Evolutionary conservation across 2,888 invertebrate species (phyloP), one percentile per base, ranked within the genome.

Genomic region (Eupithecia dodoneata): DNA sequence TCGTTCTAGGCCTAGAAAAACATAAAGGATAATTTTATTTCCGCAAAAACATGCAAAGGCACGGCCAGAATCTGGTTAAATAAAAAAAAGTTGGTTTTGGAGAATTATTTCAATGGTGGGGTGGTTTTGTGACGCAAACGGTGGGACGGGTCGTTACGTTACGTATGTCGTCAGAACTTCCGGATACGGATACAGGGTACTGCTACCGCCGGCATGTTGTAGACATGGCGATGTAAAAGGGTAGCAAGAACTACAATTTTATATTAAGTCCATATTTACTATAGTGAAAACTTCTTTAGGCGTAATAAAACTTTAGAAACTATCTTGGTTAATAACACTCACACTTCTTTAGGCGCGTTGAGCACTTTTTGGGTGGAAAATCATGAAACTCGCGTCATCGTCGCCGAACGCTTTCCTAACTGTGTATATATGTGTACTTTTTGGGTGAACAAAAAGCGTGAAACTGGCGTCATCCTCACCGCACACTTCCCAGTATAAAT

Each of bases 61-160:
- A 9, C n/a, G 5, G 18, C 1, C 9, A 30, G 18, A 18, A 55
- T 7, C 55, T n/a, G 10, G 10, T 18, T 59, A 18, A 79, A 78
- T 79, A 80, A 84, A 86, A 89, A 89, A 89, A 87, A 85, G 83
- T 90, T 91, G 90, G 90, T 92, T 92, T 92, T 90, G 86, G 87
- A 87, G 85, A 89, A 89, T 89, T 87, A 90, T 91, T 91, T 88
- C 88, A 88, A 87, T 88, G 87, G 84, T 82, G 86, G 81, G 79
- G 82, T 77, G 84, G 81, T 83, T 78, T 82, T 82, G 85, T 88
- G 90, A 90, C 88, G 89, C 88, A 88, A 89, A 82, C 83, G 85
- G 84, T 81, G 88, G 90, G 90, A 86, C 90, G 88, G 91, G 87
- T 83, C 81, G 88, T 93, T 89, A 92, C 94, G 92, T 94, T 94